A percentile compares a stretch with the other conserved stretches of the same genome.
Conservation (phyloP, 2,113 vertebrate genomes). For the Burhinus bistriatus region DNA sequence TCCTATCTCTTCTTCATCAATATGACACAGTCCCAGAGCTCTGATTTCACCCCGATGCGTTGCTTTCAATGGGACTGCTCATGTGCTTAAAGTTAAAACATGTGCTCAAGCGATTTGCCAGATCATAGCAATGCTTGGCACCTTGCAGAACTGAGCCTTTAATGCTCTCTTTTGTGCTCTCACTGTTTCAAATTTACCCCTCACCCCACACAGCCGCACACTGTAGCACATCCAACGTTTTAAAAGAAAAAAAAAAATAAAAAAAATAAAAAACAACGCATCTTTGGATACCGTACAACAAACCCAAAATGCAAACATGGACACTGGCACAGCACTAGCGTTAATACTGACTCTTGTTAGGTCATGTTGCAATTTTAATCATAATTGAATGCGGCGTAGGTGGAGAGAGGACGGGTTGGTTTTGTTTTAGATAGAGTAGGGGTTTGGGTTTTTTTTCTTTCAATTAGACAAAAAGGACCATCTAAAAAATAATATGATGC, state of each 20-base stretch:
- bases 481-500: background rate
- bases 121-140: constrained; percentile 63
- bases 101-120: constrained; percentile 67
- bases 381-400: constrained; percentile 60
- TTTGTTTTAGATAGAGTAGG: constrained; percentile 46
- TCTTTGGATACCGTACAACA: constrained; percentile 46
- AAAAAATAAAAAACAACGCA: background rate
- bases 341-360: constrained; percentile 62
- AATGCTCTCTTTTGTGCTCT: constrained; percentile 65
- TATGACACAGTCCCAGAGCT: constrained; percentile 47
- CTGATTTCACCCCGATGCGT: constrained; percentile 38
- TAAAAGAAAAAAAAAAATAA: background rate
- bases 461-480: constrained; percentile 21
- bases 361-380: constrained; percentile 68
- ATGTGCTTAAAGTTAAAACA: constrained; percentile 67
- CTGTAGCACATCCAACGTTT: constrained; percentile 22
- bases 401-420: constrained; percentile 31
- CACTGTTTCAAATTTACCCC: constrained; percentile 64
- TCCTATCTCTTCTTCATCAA: constrained; percentile 57
- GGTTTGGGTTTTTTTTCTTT: background rate
- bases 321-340: background rate
- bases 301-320: constrained; percentile 61
- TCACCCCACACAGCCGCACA: constrained; percentile 55
- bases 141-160: constrained; percentile 68
- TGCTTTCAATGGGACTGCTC: constrained; percentile 59